These are phyloP conservation scores for Pipistrellus nathusii DNA, from an alignment of 2,797 vertebrate genomes.

Conservation along the genomic window DNA sequence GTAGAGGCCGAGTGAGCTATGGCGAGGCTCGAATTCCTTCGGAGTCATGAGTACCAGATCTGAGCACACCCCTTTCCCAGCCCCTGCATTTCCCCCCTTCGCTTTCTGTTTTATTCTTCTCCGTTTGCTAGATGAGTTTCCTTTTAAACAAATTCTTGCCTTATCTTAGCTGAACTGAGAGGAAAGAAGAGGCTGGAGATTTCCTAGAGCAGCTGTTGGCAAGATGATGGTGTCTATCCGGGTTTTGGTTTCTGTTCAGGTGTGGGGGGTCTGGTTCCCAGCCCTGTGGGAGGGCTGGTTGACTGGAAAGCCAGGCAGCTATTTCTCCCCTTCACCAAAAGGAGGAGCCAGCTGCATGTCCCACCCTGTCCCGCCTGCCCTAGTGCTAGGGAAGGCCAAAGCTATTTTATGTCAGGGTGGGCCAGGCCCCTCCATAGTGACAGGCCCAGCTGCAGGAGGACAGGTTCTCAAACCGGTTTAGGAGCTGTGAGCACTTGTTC, in stretches of 20 bases:
- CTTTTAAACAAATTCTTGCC: neutral
- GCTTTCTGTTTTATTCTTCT: neutral
- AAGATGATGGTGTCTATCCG: neutral
- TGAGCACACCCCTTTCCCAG: neutral
- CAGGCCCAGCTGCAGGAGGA: neutral
- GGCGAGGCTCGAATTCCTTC: neutral
- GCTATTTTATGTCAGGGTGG: neutral
- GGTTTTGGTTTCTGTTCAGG: conserved; percentile 18
- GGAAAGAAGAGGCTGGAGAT: neutral
- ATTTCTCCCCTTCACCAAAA: neutral
- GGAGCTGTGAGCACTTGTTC: neutral
- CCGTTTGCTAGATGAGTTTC: neutral
- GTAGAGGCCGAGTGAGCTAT: neutral
- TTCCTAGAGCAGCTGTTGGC: neutral
- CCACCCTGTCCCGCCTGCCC: neutral
- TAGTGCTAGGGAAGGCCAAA: neutral
- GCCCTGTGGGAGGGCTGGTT: neutral
- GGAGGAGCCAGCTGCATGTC: neutral
- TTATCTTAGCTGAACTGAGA: neutral
- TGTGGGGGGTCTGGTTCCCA: neutral
- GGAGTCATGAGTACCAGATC: neutral
- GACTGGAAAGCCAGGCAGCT: neutral
- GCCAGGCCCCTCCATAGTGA: neutral
- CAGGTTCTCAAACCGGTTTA: neutral
- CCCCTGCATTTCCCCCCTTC: neutral